Percentiles rank a stretch among this genome's conserved stretches.
These are phyloP conservation scores for Alethe diademata DNA, from an alignment of 2,113 vertebrate genomes.

Conservation along the genomic window DNA sequence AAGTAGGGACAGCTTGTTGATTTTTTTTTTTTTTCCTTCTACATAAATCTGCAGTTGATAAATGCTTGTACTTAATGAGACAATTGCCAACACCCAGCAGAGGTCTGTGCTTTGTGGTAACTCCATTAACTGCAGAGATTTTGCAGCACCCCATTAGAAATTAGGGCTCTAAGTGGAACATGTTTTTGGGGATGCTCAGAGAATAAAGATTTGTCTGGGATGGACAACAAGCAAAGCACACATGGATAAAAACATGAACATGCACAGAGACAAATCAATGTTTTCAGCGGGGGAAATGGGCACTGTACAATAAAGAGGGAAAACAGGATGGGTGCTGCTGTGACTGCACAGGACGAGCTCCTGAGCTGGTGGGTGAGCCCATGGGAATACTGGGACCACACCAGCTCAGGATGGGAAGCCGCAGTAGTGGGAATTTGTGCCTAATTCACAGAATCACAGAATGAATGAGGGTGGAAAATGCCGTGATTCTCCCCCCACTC, in stretches of 20 bases:
- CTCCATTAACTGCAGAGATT: not conserved
- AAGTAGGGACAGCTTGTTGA: not conserved
- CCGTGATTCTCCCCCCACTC: too few relatives aligned
- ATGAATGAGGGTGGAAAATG: not conserved
- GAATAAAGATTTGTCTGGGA: not conserved
- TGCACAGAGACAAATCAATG: not conserved
- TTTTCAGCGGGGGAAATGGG: not conserved
- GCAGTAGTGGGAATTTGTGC: not conserved
- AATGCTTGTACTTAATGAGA: not conserved
- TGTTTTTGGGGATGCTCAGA: not conserved
- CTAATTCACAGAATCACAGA: not conserved
- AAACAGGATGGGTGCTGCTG: not conserved
- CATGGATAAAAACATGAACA: fast-evolving
- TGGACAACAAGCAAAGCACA: not conserved
- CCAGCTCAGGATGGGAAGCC: too few relatives aligned
- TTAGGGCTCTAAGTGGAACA: not conserved
- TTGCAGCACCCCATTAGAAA: not conserved
- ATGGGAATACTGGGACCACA: not conserved
- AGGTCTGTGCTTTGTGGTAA: not conserved
- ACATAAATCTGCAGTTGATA: not conserved
- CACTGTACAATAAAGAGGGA: not conserved
- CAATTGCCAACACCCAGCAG: not conserved
- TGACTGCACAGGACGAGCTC: not conserved
- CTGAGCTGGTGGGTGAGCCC: not conserved
- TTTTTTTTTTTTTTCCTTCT: not conserved